These are phyloP conservation scores for Sebastes minor DNA, from an alignment of 2,797 vertebrate species.

Conservation along the genomic window DNA sequence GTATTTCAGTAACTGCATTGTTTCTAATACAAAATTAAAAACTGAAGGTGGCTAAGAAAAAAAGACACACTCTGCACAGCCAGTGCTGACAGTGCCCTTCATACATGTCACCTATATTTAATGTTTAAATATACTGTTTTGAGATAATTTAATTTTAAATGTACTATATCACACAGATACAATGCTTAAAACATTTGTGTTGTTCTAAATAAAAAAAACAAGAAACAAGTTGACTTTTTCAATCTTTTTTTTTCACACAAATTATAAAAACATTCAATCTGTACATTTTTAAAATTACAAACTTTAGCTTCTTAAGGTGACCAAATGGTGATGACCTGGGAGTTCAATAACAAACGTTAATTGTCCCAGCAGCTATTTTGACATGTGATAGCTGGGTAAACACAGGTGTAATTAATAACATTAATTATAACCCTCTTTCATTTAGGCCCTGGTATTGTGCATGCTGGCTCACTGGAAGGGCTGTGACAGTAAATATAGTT, in stretches of 20 bases:
- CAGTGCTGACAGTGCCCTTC: conserved; percentile 61
- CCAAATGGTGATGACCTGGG: not conserved
- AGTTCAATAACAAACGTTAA: not conserved
- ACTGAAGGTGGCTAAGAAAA: conserved; percentile 50
- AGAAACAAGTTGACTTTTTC: conserved; percentile 52
- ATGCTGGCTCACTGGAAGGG: not conserved
- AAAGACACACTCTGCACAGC: conserved; percentile 49
- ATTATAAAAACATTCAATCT: not conserved
- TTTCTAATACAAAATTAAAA: conserved; percentile 70
- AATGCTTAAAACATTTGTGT: conserved; percentile 81
- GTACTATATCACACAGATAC: conserved; percentile 83
- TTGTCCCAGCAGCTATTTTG: not conserved
- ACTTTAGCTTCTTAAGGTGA: not conserved
- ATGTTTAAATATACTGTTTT: conserved; percentile 82
- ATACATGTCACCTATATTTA: conserved; percentile 80
- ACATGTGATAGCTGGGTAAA: not conserved
- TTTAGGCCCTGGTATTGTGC: not conserved
- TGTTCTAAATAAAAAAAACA: conserved; percentile 79
- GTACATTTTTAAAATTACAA: not conserved
- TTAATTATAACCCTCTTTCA: not conserved
- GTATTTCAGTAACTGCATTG: conserved; percentile 70
- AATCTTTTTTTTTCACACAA: conserved; percentile 27
- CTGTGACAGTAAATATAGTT: not conserved
- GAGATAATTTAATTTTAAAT: conserved; percentile 86
- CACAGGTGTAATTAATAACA: not conserved